Conservation (phyloP, 2,113 vertebrate species). For the Callaeas wilsoni region DNA sequence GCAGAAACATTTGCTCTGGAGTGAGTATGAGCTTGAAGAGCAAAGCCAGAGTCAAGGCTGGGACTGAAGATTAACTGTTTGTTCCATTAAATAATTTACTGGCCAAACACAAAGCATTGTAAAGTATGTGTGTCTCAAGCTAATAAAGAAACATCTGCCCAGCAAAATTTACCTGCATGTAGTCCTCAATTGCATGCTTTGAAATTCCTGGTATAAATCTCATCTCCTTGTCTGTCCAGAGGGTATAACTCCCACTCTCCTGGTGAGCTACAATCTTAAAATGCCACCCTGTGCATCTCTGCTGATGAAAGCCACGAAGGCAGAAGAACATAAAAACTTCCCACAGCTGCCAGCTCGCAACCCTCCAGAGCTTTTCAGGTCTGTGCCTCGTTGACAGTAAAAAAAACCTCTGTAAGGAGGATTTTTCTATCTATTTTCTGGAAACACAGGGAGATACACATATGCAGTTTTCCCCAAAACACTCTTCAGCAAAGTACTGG, state of each 20-base stretch:
- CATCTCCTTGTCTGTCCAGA: not conserved
- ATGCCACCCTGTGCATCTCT: not conserved
- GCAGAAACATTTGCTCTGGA: not conserved
- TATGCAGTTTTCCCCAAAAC: not conserved
- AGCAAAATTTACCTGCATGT: not conserved
- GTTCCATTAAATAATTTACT: conserved; percentile 3
- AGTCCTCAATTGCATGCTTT: not conserved
- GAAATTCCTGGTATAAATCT: not conserved
- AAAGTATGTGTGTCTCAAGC: not conserved
- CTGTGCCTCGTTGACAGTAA: not conserved
- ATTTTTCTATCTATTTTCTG: not conserved
- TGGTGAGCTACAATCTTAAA: not conserved
- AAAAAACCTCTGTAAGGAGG: not conserved
- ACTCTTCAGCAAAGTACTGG: not conserved
- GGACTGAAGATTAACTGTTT: not conserved
- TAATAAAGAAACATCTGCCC: not conserved
- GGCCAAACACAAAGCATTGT: not conserved
- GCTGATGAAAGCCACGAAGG: not conserved
- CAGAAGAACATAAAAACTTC: not conserved
- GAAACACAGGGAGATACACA: not conserved
- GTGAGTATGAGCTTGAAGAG: not conserved
- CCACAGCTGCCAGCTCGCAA: not conserved
- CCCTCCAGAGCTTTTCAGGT: not conserved
- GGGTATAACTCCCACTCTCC: not conserved
- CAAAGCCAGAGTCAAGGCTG: not conserved